These are phyloP conservation scores for Arbacia lixula DNA, from an alignment of 53 echinoderm and acorn worm species.

Conservation along the genomic window DNA sequence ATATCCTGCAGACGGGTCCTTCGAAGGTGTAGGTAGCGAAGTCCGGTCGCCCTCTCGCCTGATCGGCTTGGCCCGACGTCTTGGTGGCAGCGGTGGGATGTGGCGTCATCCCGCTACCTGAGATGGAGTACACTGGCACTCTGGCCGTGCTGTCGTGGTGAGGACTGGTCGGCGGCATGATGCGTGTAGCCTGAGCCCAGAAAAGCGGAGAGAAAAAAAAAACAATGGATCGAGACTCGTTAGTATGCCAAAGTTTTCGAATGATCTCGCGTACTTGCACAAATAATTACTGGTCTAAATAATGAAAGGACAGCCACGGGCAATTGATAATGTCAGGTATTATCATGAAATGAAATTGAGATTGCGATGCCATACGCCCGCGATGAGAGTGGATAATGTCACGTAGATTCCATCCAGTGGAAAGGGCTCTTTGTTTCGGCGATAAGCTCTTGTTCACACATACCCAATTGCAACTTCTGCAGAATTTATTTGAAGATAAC, in stretches of 20 bases:
- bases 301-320: too few relatives aligned
- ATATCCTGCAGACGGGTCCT: conserved; percentile 67
- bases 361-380: too few relatives aligned
- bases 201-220: background rate
- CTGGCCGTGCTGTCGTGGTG: background rate
- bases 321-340: too few relatives aligned
- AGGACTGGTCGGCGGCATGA: conserved; percentile 35
- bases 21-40: conserved; percentile 58
- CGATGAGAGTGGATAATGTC: too few relatives aligned
- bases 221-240: background rate
- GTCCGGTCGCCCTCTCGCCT: background rate
- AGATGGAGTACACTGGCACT: conserved; percentile 33
- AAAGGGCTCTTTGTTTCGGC: too few relatives aligned
- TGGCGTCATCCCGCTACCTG: conserved; percentile 19
- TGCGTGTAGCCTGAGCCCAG: conserved; percentile 49
- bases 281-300: too few relatives aligned
- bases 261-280: too few relatives aligned
- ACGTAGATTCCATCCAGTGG: too few relatives aligned
- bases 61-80: conserved; percentile 2
- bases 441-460: too few relatives aligned
- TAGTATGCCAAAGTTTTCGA: background rate
- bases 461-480: too few relatives aligned
- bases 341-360: too few relatives aligned
- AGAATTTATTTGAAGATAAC: too few relatives aligned
- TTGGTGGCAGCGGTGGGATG: conserved; percentile 2